A percentile compares a stretch with the other conserved stretches of the same genome.
Conservation (phyloP, 2,113 vertebrate species). For the Globicephala melas region DNA sequence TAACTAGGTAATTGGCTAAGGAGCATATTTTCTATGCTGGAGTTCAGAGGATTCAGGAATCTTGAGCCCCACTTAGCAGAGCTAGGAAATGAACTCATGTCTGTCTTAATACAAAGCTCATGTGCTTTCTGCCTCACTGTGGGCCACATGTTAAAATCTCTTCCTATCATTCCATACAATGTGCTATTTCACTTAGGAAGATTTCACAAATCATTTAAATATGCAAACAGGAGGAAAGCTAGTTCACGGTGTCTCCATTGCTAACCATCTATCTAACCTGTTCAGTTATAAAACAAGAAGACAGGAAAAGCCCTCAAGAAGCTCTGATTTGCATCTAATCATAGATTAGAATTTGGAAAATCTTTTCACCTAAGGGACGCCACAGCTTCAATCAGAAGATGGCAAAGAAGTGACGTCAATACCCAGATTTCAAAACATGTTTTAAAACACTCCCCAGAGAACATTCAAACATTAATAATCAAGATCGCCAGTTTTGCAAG, state of each 20-base stretch:
- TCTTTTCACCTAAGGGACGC: not conserved
- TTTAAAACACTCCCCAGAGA: conserved; percentile 9
- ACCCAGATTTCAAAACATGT: not conserved
- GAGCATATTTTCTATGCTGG: not conserved
- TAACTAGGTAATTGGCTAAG: not conserved
- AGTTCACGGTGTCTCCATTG: not conserved
- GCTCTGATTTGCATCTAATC: not conserved
- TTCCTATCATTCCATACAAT: not conserved
- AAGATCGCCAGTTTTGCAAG: not conserved
- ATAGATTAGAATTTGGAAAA: conserved; percentile 12
- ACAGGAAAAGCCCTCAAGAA: not conserved
- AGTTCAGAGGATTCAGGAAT: not conserved
- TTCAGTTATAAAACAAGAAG: not conserved
- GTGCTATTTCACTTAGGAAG: not conserved
- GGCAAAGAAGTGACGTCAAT: not conserved
- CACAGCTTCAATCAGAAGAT: not conserved
- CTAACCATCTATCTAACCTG: not conserved
- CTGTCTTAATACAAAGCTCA: not conserved
- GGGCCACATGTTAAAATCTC: not conserved
- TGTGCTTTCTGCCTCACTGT: not conserved
- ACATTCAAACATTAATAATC: not conserved
- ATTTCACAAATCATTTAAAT: not conserved
- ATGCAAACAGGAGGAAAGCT: not conserved
- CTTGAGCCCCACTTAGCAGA: not conserved
- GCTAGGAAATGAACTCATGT: not conserved